Conservation (phyloP, 2,797 vertebrate genomes). For the Moxostoma hubbsi region DNA sequence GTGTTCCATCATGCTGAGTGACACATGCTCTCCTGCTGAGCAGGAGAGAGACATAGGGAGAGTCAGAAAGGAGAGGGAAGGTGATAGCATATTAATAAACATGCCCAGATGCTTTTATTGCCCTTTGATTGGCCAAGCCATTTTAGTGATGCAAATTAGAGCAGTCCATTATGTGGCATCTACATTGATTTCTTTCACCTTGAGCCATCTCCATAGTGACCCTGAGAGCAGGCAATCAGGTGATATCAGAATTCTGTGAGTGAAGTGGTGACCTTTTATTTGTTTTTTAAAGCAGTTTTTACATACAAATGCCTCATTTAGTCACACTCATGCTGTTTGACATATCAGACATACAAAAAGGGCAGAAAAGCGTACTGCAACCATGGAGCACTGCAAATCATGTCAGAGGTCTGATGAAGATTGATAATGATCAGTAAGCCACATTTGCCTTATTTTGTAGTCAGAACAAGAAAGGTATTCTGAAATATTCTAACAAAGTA, state of each 20-base stretch:
- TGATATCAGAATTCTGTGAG: conserved; percentile 15
- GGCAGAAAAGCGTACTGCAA: background rate
- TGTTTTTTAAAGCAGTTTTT: conserved; percentile 34
- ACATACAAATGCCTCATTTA: conserved; percentile 2
- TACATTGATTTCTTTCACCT: conserved; percentile 26
- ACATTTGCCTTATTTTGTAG: too few relatives aligned
- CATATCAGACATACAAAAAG: background rate
- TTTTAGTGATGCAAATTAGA: conserved; percentile 42
- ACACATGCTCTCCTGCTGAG: conserved; percentile 41
- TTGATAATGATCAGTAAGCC: background rate
- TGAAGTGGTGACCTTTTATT: conserved; percentile 34
- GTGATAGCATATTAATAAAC: conserved; percentile 38
- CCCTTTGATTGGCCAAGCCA: conserved; percentile 21
- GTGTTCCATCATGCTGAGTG: conserved; percentile 28
- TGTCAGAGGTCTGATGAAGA: too few relatives aligned
- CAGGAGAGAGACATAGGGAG: conserved; percentile 24
- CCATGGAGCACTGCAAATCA: too few relatives aligned
- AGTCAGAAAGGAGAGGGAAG: conserved; percentile 1
- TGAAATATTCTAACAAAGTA: too few relatives aligned
- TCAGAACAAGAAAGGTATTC: too few relatives aligned
- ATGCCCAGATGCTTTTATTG: conserved; percentile 23
- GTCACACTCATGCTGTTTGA: conserved; percentile 17
- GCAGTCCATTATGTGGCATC: background rate
- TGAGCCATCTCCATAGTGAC: conserved; percentile 24
- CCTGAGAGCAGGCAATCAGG: conserved; percentile 12